Percentiles rank a stretch among this genome's conserved stretches.
Conservation (phyloP, 2,888 invertebrate genomes). For the Eristalis tenax region DNA sequence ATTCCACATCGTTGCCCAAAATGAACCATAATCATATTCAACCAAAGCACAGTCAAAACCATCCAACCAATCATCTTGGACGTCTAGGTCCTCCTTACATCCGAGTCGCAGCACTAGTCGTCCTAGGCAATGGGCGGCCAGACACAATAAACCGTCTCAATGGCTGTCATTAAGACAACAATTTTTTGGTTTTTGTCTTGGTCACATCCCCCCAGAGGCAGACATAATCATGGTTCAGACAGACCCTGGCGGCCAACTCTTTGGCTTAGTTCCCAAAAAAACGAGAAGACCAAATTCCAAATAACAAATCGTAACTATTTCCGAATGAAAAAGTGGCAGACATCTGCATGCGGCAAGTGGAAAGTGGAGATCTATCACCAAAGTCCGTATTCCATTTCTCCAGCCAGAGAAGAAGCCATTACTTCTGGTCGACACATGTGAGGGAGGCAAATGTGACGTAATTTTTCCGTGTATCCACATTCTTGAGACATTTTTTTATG, state of each 20-base stretch:
- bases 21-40: not conserved
- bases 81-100: not conserved
- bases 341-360: slow-evolving; percentile 40
- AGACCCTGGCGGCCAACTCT: not conserved
- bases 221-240: not conserved
- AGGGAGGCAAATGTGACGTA: not conserved
- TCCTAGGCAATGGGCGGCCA: not conserved
- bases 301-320: not conserved
- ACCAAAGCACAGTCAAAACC: not conserved
- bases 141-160: not conserved
- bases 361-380: slow-evolving; percentile 29
- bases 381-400: slow-evolving; percentile 27
- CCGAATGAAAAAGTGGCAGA: not conserved
- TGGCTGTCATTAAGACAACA: not conserved
- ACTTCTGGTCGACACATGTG: not conserved
- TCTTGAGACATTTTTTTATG: not conserved
- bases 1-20: not conserved
- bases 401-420: not conserved
- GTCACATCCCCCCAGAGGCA: not conserved
- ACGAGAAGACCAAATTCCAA: too few species aligned
- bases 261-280: too few species aligned
- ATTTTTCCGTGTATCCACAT: not conserved
- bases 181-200: not conserved
- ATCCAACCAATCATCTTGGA: not conserved
- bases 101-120: not conserved